Percentiles rank a stretch among this genome's conserved stretches.
phyloP scores from a whole-genome alignment of 2,797 vertebrate species.

The Onychomys torridus region DNA sequence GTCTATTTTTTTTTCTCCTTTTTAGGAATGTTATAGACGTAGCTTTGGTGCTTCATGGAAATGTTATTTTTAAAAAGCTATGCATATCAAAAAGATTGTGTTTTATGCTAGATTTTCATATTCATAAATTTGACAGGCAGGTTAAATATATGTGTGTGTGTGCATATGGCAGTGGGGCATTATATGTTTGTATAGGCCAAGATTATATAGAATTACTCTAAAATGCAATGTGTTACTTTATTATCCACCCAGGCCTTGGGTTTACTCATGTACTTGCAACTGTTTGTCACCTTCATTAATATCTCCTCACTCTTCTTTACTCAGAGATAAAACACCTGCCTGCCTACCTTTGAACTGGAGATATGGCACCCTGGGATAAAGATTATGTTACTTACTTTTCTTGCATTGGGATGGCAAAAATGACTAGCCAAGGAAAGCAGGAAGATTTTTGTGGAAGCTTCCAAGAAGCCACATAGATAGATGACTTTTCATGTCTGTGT shows the following conservation, averaged over 20 bases:
- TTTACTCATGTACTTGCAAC: slow-evolving; percentile 31
- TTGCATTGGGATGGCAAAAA: slow-evolving; percentile 26
- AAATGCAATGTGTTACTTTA: slow-evolving; percentile 38
- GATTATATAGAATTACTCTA: slow-evolving; percentile 70
- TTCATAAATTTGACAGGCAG: slow-evolving; percentile 80
- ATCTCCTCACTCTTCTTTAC: neutral
- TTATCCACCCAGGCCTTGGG: neutral
- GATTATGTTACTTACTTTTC: neutral
- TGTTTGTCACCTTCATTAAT: neutral
- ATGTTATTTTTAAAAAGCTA: slow-evolving; percentile 85
- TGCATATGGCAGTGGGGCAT: slow-evolving; percentile 60
- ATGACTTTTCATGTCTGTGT: neutral
- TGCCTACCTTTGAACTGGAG: neutral
- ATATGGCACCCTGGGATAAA: neutral
- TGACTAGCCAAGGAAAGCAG: neutral
- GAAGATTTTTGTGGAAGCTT: neutral
- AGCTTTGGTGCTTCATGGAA: slow-evolving; percentile 84
- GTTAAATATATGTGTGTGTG: slow-evolving; percentile 70
- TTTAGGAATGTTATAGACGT: slow-evolving; percentile 85
- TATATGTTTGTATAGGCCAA: slow-evolving; percentile 24
- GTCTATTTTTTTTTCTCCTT: slow-evolving; percentile 77
- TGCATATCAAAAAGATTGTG: slow-evolving; percentile 80
- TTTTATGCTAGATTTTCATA: slow-evolving; percentile 80
- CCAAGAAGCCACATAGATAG: neutral
- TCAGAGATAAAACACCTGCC: neutral